These are phyloP conservation scores for Staurois parvus DNA, from an alignment of 2,797 vertebrate species.

Conservation along the genomic window DNA sequence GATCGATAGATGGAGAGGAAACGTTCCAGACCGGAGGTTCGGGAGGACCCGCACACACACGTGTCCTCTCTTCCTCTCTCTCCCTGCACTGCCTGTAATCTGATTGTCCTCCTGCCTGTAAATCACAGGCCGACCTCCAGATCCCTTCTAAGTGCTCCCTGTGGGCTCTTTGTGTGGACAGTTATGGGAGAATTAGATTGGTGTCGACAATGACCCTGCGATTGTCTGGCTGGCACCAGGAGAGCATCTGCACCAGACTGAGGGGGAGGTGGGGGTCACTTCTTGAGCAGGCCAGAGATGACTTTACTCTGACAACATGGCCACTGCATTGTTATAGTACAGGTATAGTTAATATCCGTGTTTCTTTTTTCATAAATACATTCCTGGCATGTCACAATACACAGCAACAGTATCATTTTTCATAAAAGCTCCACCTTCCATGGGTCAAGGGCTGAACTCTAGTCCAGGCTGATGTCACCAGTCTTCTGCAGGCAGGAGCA, in stretches of 20 bases:
- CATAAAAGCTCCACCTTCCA: too few species aligned
- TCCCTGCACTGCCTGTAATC: slow-evolving; percentile 7
- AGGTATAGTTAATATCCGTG: too few species aligned
- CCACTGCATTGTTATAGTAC: background rate
- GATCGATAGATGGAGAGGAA: slow-evolving; percentile 45
- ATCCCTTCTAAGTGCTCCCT: slow-evolving; percentile 10
- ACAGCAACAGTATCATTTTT: too few species aligned
- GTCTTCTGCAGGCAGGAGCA: too few species aligned
- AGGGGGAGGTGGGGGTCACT: background rate
- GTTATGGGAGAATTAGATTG: slow-evolving; percentile 21
- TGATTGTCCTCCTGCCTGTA: slow-evolving; percentile 9
- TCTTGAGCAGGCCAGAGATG: background rate
- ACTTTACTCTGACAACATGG: background rate
- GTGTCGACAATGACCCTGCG: slow-evolving; percentile 19
- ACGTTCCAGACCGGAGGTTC: slow-evolving; percentile 6
- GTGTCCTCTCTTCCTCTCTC: background rate
- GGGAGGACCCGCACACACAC: background rate
- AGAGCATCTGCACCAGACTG: background rate
- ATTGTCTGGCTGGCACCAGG: slow-evolving; percentile 12
- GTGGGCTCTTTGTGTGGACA: background rate
- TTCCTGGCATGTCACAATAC: too few species aligned
- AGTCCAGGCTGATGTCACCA: too few species aligned
- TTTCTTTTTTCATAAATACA: too few species aligned
- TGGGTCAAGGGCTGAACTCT: too few species aligned
- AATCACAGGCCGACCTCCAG: background rate